Conservation (phyloP, 2,113 vertebrate genomes). For the Salvelinus alpinus region DNA sequence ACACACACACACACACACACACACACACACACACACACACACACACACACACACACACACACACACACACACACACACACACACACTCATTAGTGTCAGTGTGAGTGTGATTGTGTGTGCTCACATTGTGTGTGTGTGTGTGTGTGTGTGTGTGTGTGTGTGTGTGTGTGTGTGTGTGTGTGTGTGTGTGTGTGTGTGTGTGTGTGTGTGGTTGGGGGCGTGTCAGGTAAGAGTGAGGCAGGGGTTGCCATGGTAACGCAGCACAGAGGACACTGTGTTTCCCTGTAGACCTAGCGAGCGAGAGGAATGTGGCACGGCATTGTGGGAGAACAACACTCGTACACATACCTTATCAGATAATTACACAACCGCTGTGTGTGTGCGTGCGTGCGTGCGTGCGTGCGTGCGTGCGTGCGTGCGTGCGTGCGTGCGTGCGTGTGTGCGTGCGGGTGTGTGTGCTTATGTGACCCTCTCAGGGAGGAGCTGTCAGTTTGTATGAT, state of each 20-base stretch:
- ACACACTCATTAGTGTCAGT: background rate
- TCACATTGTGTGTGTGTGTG: background rate
- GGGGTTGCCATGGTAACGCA: constrained; percentile 10
- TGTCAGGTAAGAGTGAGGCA: constrained; percentile 19
- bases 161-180: background rate
- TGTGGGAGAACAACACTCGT: constrained; percentile 8
- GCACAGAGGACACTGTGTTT: constrained; percentile 31
- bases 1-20: background rate
- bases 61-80: background rate
- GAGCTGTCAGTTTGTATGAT: background rate
- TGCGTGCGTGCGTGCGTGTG: background rate
- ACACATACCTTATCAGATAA: constrained; percentile 27
- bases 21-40: background rate
- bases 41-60: background rate
- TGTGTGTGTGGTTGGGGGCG: background rate
- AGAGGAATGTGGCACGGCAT: constrained; percentile 22
- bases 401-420: no score
- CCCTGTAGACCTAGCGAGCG: constrained; percentile 11
- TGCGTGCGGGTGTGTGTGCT: no score
- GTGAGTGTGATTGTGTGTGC: background rate
- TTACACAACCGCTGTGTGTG: constrained; percentile 10
- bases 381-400: no score
- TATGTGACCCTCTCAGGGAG: background rate
- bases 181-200: no score
- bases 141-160: background rate